Base-by-base conservation (phyloP, 2,888 invertebrate species). In the Cryptosula pallasiana region DNA sequence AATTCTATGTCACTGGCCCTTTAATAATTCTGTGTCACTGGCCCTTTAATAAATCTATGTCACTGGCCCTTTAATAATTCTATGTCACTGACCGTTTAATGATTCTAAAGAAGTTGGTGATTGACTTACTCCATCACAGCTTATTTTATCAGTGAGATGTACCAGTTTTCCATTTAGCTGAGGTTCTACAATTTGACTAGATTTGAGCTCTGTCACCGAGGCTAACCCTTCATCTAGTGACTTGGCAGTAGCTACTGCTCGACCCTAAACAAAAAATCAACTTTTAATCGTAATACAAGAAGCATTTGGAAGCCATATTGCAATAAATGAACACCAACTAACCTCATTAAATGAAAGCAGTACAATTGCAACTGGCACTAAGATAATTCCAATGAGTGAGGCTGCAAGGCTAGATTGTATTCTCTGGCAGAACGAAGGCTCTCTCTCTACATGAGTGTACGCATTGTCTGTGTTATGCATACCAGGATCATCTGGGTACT, bases 291-390 rank as follows among this genome's bases (percentile, higher is more conserved):
- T n/a, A n/a, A n/a, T n/a, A n/a, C n/a, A n/a, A n/a, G n/a, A n/a
- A n/a, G n/a, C n/a, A n/a, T n/a, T n/a, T n/a, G n/a, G n/a, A n/a
- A n/a, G n/a, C n/a, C n/a, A n/a, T n/a, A n/a, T n/a, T n/a, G n/a
- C n/a, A n/a, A n/a, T n/a, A n/a, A n/a, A n/a, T n/a, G n/a, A n/a
- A n/a, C n/a, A n/a, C n/a, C 9, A 23, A 36, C 75, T 76, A 86
- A 92, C 93, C 89, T 94, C 94, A 83, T 94, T 92, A 92, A 92
- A 93, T 80, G 91, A 88, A 71, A 94, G 86, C 29, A 93, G 74
- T n/a, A 69, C 74, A 35, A 76, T 76, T 0, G 78, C 77, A 1
- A 73, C 75, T 0, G 77, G 20, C 1, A 82, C 71, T n/a, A 82
- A 73, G 0, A 71, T 77, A 2, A 79, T 34, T 1, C 82, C 82